Percentiles rank a stretch among this genome's conserved stretches.
Conservation (phyloP, 2,113 vertebrate species). For the Neogobius melanostomus region DNA sequence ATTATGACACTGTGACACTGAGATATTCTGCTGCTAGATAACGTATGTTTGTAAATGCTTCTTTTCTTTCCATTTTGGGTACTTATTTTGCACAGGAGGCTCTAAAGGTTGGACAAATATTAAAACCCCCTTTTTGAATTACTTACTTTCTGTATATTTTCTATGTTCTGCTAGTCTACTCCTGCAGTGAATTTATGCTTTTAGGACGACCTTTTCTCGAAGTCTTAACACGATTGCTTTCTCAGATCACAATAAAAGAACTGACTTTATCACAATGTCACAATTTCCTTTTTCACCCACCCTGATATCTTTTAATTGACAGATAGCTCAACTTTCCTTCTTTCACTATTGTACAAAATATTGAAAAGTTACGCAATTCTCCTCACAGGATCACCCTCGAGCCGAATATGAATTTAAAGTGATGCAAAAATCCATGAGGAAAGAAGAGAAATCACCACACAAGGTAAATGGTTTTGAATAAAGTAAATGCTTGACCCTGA, state of each 20-base stretch:
- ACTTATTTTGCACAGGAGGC: conserved; percentile 88
- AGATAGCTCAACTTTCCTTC: not conserved
- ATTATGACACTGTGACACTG: conserved; percentile 33
- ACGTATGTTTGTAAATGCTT: not conserved
- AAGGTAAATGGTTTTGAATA: conserved; percentile 76
- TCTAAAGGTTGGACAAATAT: conserved; percentile 89
- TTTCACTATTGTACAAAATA: not conserved
- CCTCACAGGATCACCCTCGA: conserved; percentile 86
- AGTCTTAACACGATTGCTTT: too few species aligned
- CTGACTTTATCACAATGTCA: too few species aligned
- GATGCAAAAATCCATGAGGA: conserved; percentile 88
- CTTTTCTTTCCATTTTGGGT: conserved; percentile 29
- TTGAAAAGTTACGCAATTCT: not conserved
- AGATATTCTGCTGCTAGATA: not conserved
- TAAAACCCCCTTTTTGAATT: conserved; percentile 4
- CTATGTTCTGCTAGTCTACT: conserved; percentile 10
- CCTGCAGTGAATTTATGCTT: not conserved
- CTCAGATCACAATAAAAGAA: too few species aligned
- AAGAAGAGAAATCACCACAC: conserved; percentile 81
- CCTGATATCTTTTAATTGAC: not conserved
- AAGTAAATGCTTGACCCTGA: too few species aligned
- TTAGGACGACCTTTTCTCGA: not conserved
- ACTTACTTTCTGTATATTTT: conserved; percentile 7
- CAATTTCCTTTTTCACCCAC: not conserved
- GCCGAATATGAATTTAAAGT: conserved; percentile 95